These are phyloP conservation scores for Collichthys lucidus DNA, from an alignment of 2,113 vertebrate species.

Conservation along the genomic window DNA sequence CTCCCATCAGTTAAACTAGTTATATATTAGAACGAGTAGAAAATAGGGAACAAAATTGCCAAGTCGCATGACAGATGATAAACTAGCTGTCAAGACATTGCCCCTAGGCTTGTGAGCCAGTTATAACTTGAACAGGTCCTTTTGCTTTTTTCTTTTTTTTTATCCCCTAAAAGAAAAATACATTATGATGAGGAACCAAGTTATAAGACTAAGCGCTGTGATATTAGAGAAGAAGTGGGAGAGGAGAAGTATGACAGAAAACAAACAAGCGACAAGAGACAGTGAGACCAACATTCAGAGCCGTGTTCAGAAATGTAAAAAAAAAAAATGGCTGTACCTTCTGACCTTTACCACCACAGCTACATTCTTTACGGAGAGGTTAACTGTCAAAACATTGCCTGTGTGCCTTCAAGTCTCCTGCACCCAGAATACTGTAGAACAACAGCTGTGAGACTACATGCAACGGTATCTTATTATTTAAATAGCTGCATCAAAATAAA, in stretches of 20 bases:
- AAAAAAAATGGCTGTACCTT: background rate
- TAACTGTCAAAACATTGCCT: background rate
- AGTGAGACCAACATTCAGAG: background rate
- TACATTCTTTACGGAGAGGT: constrained; percentile 5
- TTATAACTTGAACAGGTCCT: constrained; percentile 23
- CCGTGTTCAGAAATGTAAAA: constrained; percentile 21
- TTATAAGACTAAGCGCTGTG: background rate
- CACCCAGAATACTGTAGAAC: background rate
- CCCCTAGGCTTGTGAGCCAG: constrained; percentile 17
- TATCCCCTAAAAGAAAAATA: background rate
- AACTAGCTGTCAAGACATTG: constrained; percentile 17
- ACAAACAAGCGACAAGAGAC: background rate
- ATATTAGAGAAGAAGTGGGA: background rate
- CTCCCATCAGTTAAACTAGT: constrained; percentile 23
- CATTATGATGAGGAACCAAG: background rate
- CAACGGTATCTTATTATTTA: background rate
- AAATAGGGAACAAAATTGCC: constrained; percentile 18
- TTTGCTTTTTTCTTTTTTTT: background rate
- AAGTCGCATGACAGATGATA: background rate
- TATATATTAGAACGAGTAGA: constrained; percentile 10
- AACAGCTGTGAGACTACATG: background rate
- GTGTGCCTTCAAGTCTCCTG: background rate
- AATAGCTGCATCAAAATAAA: background rate
- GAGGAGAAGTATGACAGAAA: background rate
- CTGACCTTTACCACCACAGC: constrained; percentile 37